Percentiles rank a stretch among this genome's conserved stretches.
These are phyloP conservation scores for Musca domestica DNA, from an alignment of 1,140 invertebrate genomes.

Conservation along the genomic window DNA sequence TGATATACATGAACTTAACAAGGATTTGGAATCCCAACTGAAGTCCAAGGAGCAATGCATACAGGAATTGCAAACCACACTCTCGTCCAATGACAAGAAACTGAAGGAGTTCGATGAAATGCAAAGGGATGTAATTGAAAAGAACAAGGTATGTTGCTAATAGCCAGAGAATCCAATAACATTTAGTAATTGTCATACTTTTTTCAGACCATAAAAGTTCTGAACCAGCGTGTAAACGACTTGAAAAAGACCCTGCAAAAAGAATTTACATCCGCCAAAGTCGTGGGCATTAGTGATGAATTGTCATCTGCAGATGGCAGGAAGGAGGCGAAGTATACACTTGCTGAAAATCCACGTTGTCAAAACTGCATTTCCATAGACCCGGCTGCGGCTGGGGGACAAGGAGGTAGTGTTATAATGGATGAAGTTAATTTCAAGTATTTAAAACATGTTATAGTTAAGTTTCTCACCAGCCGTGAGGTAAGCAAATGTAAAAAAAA, in stretches of 20 bases:
- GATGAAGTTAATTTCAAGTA: constrained; percentile 65
- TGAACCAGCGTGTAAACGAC: constrained; percentile 81
- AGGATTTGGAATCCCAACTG: constrained; percentile 53
- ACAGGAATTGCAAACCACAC: constrained; percentile 56
- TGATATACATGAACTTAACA: constrained; percentile 57
- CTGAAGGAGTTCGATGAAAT: constrained; percentile 64
- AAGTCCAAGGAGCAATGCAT: constrained; percentile 35
- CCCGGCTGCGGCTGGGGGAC: constrained; percentile 18
- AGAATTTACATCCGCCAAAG: constrained; percentile 63
- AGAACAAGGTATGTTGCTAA: constrained; percentile 74
- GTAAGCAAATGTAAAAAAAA: constrained; percentile 56
- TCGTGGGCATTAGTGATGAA: constrained; percentile 43
- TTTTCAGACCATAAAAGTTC: constrained; percentile 76
- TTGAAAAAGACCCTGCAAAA: constrained; percentile 88
- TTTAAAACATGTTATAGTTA: constrained; percentile 88
- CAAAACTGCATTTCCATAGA: constrained; percentile 8
- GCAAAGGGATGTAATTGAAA: constrained; percentile 75
- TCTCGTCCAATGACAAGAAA: constrained; percentile 58
- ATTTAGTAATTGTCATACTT: not conserved
- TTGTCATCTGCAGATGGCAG: not conserved
- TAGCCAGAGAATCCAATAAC: not conserved
- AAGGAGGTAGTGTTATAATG: constrained; percentile 55
- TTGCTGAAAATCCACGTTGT: not conserved
- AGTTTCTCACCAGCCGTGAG: constrained; percentile 87
- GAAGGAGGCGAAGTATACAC: not conserved